Conservation (phyloP, 2,113 vertebrate genomes). For the Bettongia penicillata region DNA sequence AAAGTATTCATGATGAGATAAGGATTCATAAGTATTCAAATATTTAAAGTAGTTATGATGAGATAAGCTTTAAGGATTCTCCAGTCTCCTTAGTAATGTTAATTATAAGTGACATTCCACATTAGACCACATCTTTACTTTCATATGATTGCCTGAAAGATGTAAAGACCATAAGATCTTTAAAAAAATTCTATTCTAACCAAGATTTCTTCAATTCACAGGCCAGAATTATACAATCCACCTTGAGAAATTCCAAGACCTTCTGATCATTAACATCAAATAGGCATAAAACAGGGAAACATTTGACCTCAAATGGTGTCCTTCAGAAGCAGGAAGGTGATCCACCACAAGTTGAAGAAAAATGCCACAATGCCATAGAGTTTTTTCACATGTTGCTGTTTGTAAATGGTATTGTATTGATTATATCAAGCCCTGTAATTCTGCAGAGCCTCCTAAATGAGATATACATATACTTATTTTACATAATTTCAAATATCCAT, state of each 20-base stretch:
- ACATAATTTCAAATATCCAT: not conserved
- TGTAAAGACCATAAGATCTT: not conserved
- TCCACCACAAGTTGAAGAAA: not conserved
- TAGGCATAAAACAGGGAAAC: not conserved
- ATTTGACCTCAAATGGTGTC: not conserved
- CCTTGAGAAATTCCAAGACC: not conserved
- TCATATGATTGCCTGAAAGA: not conserved
- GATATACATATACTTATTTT: not conserved
- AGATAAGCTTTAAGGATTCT: not conserved
- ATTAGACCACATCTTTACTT: not conserved
- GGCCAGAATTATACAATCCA: not conserved
- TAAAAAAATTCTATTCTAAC: not conserved
- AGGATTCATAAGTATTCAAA: too few relatives aligned
- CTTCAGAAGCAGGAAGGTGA: not conserved
- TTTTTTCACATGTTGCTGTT: not conserved
- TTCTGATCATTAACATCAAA: not conserved
- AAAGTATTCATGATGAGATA: not conserved
- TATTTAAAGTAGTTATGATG: too few relatives aligned
- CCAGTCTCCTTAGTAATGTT: not conserved
- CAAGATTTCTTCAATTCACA: not conserved
- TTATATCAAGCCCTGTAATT: not conserved
- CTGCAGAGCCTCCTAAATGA: not conserved
- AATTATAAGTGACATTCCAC: not conserved
- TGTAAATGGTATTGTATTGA: not conserved
- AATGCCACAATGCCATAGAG: not conserved